Conservation (phyloP, 2,797 vertebrate genomes). For the Thripadectes ignobilis region DNA sequence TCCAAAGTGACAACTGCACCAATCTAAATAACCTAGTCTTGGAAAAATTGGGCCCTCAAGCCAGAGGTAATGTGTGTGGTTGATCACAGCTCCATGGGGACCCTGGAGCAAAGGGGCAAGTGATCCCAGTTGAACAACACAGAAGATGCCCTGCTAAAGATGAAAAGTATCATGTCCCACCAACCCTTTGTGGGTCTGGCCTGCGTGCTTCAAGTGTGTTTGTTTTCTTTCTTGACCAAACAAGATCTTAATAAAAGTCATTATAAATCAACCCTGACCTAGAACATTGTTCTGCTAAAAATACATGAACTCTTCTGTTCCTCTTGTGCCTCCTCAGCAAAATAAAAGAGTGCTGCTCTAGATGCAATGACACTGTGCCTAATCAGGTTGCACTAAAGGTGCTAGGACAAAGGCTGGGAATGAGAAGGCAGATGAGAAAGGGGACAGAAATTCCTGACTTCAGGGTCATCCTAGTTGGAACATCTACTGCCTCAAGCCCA, state of each 20-base stretch:
- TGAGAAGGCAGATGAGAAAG: background rate
- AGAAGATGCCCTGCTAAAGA: background rate
- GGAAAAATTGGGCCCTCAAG: background rate
- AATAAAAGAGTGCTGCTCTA: background rate
- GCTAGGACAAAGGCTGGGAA: background rate
- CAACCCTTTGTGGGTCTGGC: background rate
- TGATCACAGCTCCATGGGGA: background rate
- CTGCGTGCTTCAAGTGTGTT: background rate
- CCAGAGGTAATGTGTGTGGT: background rate
- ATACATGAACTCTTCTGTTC: background rate
- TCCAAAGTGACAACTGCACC: background rate
- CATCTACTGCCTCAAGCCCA: background rate
- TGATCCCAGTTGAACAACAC: background rate
- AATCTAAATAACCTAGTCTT: background rate
- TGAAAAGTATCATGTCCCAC: background rate
- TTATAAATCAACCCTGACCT: background rate
- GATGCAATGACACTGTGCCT: background rate
- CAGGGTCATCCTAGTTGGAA: background rate
- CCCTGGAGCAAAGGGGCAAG: background rate
- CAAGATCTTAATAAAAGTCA: background rate
- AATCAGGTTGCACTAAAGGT: background rate
- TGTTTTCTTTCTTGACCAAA: background rate
- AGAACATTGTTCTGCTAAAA: background rate
- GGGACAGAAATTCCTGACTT: background rate
- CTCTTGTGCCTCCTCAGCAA: background rate